Conservation (phyloP, 1,140 invertebrate species). For the Ditylenchus dipsaci region DNA sequence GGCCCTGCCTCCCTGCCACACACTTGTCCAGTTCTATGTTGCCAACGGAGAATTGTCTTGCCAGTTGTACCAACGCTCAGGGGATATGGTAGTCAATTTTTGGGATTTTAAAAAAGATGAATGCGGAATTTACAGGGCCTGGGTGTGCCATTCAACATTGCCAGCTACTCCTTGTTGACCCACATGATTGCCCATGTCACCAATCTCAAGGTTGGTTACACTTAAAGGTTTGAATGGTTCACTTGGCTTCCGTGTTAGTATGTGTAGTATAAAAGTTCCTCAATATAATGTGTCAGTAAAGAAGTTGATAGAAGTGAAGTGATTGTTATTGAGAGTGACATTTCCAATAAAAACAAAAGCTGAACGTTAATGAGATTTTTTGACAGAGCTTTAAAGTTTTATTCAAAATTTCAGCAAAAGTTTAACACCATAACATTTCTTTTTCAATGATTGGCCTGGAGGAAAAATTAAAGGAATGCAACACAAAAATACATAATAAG, state of each 20-base stretch:
- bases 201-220: slow-evolving; percentile 66
- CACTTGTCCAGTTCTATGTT: slow-evolving; percentile 90
- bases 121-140: slow-evolving; percentile 66
- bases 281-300: not conserved
- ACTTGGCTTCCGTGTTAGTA: too few relatives aligned
- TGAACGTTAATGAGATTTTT: too few relatives aligned
- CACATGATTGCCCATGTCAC: slow-evolving; percentile 94
- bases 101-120: not conserved
- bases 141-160: slow-evolving; percentile 97
- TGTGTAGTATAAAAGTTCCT: too few relatives aligned
- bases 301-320: not conserved
- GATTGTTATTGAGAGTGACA: too few relatives aligned
- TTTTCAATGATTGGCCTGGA: too few relatives aligned
- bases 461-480: too few relatives aligned
- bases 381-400: too few relatives aligned
- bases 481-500: too few relatives aligned
- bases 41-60: slow-evolving; percentile 75
- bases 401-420: too few relatives aligned
- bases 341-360: too few relatives aligned
- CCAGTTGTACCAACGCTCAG: slow-evolving; percentile 90
- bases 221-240: slow-evolving; percentile 3
- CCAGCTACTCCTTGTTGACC: slow-evolving; percentile 87
- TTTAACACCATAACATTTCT: too few relatives aligned
- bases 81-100: slow-evolving; percentile 72
- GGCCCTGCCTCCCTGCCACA: slow-evolving; percentile 95